These are phyloP conservation scores for Tetragnatha montana DNA, from an alignment of 2,888 invertebrate species.

Conservation along the genomic window DNA sequence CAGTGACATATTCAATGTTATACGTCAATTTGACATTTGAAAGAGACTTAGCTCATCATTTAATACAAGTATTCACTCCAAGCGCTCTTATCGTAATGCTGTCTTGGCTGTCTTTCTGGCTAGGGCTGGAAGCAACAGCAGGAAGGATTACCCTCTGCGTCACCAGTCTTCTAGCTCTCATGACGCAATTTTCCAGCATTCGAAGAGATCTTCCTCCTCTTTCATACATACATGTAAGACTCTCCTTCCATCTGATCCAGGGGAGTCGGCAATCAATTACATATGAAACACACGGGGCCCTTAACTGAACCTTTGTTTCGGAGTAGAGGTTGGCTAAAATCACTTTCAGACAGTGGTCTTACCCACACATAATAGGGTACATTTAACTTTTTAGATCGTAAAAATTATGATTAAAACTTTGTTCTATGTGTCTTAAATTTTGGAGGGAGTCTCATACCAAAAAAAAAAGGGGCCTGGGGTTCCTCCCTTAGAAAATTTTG, in stretches of 20 bases:
- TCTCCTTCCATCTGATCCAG: not conserved
- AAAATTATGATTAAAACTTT: no score
- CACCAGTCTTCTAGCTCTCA: constrained; percentile 88
- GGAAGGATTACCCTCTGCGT: constrained; percentile 88
- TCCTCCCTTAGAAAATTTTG: no score
- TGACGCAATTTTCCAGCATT: constrained; percentile 90
- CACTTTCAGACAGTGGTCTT: no score
- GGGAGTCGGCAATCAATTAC: not conserved
- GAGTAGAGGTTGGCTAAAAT: no score
- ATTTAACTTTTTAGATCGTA: no score
- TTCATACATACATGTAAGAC: constrained; percentile 87
- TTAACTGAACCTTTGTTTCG: no score
- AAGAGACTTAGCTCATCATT: constrained; percentile 53
- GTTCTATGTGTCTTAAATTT: no score
- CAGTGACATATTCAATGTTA: constrained; percentile 55
- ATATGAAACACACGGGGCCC: no score
- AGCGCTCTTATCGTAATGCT: constrained; percentile 88
- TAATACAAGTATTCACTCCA: constrained; percentile 90
- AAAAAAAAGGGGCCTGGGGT: no score
- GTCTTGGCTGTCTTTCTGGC: constrained; percentile 92
- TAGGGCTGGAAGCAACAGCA: constrained; percentile 88
- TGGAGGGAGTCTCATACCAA: no score
- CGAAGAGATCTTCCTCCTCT: constrained; percentile 89
- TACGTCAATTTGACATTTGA: constrained; percentile 60
- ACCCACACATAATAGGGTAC: no score